Evolutionary conservation across 1,140 invertebrate genomes (phyloP), one percentile per base, ranked within the genome.

Genomic region (Zaprionus nigranus): DNA sequence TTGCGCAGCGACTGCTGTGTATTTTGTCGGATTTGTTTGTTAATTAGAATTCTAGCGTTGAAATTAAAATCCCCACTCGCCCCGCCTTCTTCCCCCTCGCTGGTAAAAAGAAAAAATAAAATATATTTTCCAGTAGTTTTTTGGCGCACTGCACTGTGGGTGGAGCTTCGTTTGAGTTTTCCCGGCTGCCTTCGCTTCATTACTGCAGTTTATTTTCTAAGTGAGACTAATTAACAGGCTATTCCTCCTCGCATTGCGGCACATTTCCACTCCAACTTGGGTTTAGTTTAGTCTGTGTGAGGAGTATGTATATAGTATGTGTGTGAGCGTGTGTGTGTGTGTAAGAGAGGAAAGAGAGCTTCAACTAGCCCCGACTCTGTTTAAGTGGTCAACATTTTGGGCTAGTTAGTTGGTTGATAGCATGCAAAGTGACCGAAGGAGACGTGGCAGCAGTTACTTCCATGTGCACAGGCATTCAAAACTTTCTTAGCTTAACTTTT

Each of bases 141-240:
- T 79, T 54, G 63, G 67, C 67, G 67, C 71, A n/a, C 61, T 40
- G 30, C 40, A n/a, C 40, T 46, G 30, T 51, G 53, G 61, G 60
- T 49, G 57, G 62, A 70, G 60, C 53, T 60, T 60, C 34, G 60
- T 68, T 69, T 64, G 43, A 67, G 38, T 63, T 64, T 43, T 54
- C 43, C n/a, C 57, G 53, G 56, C 71, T 79, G 67, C 62, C 76
- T 70, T 69, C 63, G 81, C 84, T 92, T 92, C 92, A 92, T 92
- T 92, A 91, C 90, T 92, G 91, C 91, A 91, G 91, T 91, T 92
- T 92, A 92, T 92, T 92, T 92, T 92, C 91, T 92, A 92, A 92
- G 91, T 92, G 91, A 88, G 91, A 92, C 91, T 92, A 92, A 92
- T 92, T 92, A 92, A 92, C 91, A 81, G 87, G 66, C 91, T 72